Conservation (phyloP, 2,888 invertebrate species). For the Argyra leucocephala region DNA sequence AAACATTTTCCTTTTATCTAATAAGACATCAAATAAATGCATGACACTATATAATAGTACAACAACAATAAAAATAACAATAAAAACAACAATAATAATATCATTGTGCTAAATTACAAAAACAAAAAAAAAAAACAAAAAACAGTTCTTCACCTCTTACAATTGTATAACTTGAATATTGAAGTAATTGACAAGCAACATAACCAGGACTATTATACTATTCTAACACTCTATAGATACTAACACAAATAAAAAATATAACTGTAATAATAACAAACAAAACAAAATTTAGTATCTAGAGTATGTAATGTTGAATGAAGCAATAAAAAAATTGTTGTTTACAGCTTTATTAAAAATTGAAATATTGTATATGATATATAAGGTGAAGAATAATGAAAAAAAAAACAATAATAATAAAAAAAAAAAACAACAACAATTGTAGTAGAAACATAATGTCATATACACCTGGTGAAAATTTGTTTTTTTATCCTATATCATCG, state of each 20-base stretch:
- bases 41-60: too few relatives aligned
- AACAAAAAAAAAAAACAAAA: too few relatives aligned
- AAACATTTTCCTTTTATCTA: too few relatives aligned
- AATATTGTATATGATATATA: background rate
- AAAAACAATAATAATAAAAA: background rate
- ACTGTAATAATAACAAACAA: background rate
- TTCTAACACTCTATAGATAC: background rate
- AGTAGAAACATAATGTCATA: background rate
- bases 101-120: too few relatives aligned
- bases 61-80: too few relatives aligned
- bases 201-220: background rate
- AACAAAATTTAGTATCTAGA: too few relatives aligned
- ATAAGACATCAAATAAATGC: too few relatives aligned
- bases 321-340: background rate
- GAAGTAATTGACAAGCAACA: background rate
- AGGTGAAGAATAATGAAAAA: too few relatives aligned
- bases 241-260: background rate
- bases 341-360: constrained; percentile 6
- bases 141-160: too few relatives aligned
- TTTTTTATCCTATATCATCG: background rate
- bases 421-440: background rate
- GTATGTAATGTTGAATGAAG: too few relatives aligned
- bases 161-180: too few relatives aligned
- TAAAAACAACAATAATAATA: too few relatives aligned
- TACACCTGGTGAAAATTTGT: background rate